Conservation (phyloP, 2,797 vertebrate genomes). For the Sebastes hubbsi region DNA sequence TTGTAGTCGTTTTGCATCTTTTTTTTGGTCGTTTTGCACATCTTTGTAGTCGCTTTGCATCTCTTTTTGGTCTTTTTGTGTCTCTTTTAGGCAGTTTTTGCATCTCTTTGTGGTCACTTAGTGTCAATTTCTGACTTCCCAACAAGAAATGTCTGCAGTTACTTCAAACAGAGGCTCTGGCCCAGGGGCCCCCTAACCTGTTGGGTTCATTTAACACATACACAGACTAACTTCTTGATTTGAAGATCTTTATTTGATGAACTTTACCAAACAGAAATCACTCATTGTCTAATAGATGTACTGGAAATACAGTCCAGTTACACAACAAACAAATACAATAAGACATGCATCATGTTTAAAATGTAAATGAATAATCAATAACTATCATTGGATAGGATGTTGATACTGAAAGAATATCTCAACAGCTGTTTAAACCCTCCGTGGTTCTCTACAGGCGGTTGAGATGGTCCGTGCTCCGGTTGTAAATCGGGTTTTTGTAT, state of each 20-base stretch:
- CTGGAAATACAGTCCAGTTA: not conserved
- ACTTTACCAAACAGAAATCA: not conserved
- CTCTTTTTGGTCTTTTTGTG: no score
- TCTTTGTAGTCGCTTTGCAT: no score
- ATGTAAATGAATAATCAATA: not conserved
- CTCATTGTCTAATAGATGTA: not conserved
- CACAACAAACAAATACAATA: not conserved
- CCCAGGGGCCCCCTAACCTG: no score
- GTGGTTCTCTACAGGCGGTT: slow-evolving; percentile 30
- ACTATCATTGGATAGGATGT: not conserved
- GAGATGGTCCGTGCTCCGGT: slow-evolving; percentile 43
- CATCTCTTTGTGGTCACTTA: no score
- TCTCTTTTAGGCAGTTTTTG: no score
- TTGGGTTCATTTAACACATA: not conserved
- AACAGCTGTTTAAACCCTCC: not conserved
- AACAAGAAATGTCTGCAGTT: no score
- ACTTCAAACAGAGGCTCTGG: no score
- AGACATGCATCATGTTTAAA: not conserved
- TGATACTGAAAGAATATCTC: not conserved
- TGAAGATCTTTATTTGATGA: not conserved
- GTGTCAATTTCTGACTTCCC: no score
- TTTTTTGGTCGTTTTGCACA: no score
- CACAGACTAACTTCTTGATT: not conserved
- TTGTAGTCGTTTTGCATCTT: no score
- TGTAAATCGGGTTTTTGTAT: slow-evolving; percentile 78